Evolutionary conservation across 1,140 invertebrate species (phyloP).

Genomic region (Bursaphelenchus mucronatus): DNA sequence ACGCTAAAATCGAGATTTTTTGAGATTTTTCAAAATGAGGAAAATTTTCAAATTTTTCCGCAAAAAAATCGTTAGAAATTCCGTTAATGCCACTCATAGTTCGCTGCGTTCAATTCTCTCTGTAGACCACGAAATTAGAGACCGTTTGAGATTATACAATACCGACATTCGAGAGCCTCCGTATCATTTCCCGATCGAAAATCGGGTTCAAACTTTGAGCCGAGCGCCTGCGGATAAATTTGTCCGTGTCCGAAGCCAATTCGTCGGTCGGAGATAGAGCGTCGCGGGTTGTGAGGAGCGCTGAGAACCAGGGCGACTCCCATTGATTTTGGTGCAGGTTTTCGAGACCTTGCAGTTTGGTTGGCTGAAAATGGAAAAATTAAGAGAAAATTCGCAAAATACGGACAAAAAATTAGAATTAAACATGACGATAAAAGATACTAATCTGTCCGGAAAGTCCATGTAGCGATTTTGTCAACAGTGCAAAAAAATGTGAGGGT

Average conservation of each 20-base stretch:
- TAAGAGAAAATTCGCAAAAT: constrained; percentile 3
- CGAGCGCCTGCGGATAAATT: not conserved
- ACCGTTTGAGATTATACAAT: constrained; percentile 10
- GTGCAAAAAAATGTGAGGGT: no score
- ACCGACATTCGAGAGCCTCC: constrained; percentile 1
- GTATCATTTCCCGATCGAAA: constrained; percentile 15
- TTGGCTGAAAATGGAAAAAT: constrained; percentile 10
- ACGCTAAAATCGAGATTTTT: no score
- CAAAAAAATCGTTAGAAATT: no score
- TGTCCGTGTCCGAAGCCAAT: not conserved
- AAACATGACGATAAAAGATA: constrained; percentile 2
- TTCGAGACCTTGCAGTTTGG: constrained; percentile 15
- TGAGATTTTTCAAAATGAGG: no score
- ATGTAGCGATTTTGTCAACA: no score
- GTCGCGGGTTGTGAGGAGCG: constrained; percentile 30
- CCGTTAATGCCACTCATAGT: no score
- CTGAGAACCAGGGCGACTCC: constrained; percentile 42
- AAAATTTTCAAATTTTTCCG: no score
- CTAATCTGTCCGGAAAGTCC: no score
- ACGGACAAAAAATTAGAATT: not conserved
- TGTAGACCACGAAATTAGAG: no score
- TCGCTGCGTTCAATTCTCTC: no score
- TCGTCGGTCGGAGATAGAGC: not conserved
- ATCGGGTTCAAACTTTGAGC: not conserved
- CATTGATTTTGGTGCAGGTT: constrained; percentile 25